A percentile compares a stretch with the other conserved stretches of the same genome.
Conservation (phyloP, 1,140 invertebrate species). For the Cheumatopsyche charites region DNA sequence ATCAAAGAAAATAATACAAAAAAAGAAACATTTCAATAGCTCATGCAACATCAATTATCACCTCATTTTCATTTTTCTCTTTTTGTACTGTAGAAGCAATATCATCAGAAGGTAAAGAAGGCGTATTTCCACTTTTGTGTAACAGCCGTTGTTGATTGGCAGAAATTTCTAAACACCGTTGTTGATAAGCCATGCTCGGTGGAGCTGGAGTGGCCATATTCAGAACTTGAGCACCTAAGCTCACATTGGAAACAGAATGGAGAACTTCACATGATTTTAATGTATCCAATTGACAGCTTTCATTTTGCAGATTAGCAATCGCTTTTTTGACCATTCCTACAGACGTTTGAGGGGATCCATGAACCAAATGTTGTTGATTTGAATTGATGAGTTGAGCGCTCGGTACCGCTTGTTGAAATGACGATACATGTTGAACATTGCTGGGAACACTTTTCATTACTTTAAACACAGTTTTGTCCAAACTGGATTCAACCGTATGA, state of each 20-base stretch:
- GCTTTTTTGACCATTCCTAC: neutral
- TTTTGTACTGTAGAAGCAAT: slow-evolving; percentile 7
- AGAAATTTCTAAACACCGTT: slow-evolving; percentile 44
- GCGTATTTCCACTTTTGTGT: slow-evolving; percentile 5
- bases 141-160: slow-evolving; percentile 28
- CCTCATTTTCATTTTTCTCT: slow-evolving; percentile 34
- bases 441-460: slow-evolving; percentile 1
- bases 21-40: neutral
- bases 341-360: neutral
- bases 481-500: neutral
- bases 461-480: neutral
- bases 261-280: slow-evolving; percentile 16
- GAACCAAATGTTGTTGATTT: neutral
- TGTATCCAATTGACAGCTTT: neutral
- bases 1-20: neutral
- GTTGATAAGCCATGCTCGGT: slow-evolving; percentile 43
- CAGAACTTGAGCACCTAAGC: slow-evolving; percentile 46
- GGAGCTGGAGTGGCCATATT: slow-evolving; percentile 45
- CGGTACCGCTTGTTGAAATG: neutral
- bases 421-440: neutral
- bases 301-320: slow-evolving; percentile 1
- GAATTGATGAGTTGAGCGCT: neutral
- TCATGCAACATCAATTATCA: slow-evolving; percentile 44
- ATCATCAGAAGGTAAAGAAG: slow-evolving; percentile 23
- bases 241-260: slow-evolving; percentile 39